phyloP scores from a whole-genome alignment of 2,888 invertebrate genomes.

The Apamea anceps region DNA sequence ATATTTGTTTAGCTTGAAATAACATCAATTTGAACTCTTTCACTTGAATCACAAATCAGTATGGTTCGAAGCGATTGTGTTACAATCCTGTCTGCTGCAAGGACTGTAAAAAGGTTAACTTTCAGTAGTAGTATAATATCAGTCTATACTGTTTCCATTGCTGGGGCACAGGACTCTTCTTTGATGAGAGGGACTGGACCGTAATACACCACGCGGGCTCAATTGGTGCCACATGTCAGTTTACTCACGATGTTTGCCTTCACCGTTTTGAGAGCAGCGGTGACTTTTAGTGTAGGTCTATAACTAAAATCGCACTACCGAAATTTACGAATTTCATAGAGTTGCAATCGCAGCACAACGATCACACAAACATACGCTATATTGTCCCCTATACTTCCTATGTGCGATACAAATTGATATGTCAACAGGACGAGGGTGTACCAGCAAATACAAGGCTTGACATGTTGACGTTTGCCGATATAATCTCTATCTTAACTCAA shows the following conservation, averaged over 20 bases:
- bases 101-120: too few species aligned
- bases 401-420: constrained; percentile 64
- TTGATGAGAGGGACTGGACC: too few species aligned
- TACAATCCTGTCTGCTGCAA: too few species aligned
- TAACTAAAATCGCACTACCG: not conserved
- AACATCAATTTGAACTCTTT: not conserved
- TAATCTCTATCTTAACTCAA: constrained; percentile 38
- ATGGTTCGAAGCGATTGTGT: not conserved
- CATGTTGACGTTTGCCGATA: constrained; percentile 54
- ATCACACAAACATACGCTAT: too few species aligned
- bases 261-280: too few species aligned
- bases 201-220: too few species aligned
- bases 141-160: too few species aligned
- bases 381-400: too few species aligned
- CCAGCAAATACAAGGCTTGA: constrained; percentile 40
- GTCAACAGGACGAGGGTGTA: constrained; percentile 65
- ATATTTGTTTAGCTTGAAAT: too few species aligned
- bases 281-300: not conserved
- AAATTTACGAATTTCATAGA: not conserved
- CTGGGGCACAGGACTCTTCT: too few species aligned
- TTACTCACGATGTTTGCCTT: too few species aligned
- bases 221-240: too few species aligned
- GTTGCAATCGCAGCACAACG: not conserved
- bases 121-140: not conserved
- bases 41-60: not conserved